Evolutionary conservation across 35 echinoderm and acorn worm genomes (phyloP), one percentile per base, ranked within the genome.

Genomic region (Ptychodera flava): DNA sequence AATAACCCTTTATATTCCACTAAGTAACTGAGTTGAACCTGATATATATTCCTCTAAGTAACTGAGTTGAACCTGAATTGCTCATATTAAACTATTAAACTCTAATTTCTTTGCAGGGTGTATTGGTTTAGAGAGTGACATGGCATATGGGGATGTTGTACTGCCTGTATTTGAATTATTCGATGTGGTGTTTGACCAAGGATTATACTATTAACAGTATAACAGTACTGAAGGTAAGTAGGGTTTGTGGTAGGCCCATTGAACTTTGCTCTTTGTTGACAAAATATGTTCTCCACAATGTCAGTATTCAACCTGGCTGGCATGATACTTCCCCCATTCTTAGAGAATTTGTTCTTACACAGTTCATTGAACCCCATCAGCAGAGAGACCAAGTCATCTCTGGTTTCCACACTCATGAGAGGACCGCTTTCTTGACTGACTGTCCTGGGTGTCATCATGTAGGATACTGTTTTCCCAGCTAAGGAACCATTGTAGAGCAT

Each of bases 281-380:
- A 86, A 30, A 86, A 78, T 31, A 76, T 31, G 28, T 86, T 86
- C 32, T 86, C 85, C 0, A 86, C 37, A 31, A 86, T 86, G 76
- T 86, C 85, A 0, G 85, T 76, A 78, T 86, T 86, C 6, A 86
- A 77, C 1, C 85, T 6, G 15, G 88, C 82, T 64, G 87, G 88
- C 22, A 89, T n/a, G 22, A 89, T 83, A 35, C 82, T n/a, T 35
- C 88, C 81, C 22, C 45, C 45, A 64, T 64, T 64, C 0, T 77
- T 52, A 30, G 88, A 38, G 45, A 83, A 86, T 28, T 86, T 16
- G 15, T 52, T 78, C 31, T 33, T 78, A 75, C 85, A 86, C 16
- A 86, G 37, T 77, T 78, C 52, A 16, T 22, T 1, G 32, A 86
- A 86, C 1, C 6, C 45, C 2, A 86, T 6, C 28, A 86, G 52